A percentile compares a stretch with the other conserved stretches of the same genome.
Conservation (phyloP, 2,113 vertebrate species). For the Dicaeum eximium region DNA sequence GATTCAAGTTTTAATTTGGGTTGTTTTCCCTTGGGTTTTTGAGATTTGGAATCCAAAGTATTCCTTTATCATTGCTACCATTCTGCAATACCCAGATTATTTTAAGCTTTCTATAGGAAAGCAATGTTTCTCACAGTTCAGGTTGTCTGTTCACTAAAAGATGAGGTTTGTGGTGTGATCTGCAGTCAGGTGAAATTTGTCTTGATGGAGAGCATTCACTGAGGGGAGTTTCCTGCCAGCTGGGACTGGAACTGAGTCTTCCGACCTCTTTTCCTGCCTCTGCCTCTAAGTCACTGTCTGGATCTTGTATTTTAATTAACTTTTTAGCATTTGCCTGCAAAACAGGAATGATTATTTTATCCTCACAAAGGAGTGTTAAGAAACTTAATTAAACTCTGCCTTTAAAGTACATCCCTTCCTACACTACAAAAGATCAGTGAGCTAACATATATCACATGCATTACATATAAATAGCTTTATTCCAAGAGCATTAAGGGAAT, state of each 20-base stretch:
- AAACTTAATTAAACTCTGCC: conserved; percentile 11
- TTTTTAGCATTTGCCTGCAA: conserved; percentile 5
- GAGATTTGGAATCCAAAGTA: not conserved
- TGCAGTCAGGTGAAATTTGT: not conserved
- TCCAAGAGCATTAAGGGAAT: not conserved
- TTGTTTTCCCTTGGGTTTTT: not conserved
- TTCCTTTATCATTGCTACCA: not conserved
- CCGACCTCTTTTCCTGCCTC: not conserved
- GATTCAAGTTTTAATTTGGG: not conserved
- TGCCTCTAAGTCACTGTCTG: not conserved
- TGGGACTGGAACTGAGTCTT: not conserved
- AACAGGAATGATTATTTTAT: conserved; percentile 23
- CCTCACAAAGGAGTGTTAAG: not conserved
- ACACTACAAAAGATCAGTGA: not conserved
- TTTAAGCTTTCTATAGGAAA: not conserved
- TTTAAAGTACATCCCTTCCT: conserved; percentile 7
- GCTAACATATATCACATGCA: not conserved
- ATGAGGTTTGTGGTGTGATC: not conserved
- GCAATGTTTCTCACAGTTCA: not conserved
- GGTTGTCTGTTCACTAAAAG: not conserved
- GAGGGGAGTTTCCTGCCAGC: not conserved
- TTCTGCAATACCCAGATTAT: not conserved
- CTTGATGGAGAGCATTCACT: fast-evolving
- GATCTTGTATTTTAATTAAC: conserved; percentile 13
- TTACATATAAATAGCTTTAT: not conserved